A percentile compares a stretch with the other conserved stretches of the same genome.
phyloP scores from a whole-genome alignment of 2,113 vertebrate species.

The Copsychus sechellarum region DNA sequence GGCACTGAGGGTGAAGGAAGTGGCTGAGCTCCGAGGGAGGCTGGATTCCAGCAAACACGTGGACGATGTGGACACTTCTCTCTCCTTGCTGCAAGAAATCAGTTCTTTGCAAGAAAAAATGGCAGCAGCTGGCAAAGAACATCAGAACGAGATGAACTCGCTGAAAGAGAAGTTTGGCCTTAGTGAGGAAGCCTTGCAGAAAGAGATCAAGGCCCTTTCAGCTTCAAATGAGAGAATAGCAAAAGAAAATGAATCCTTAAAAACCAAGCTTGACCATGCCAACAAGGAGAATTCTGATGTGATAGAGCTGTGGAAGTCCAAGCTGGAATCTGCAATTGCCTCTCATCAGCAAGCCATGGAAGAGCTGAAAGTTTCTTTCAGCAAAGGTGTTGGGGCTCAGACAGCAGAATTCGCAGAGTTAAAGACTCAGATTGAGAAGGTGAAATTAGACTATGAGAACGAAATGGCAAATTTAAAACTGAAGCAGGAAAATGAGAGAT shows the following conservation, averaged over 20 bases:
- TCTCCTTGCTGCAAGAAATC: constrained; percentile 87
- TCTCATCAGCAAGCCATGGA: constrained; percentile 92
- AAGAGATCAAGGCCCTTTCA: constrained; percentile 79
- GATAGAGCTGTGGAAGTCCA: constrained; percentile 85
- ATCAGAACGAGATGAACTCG: constrained; percentile 74
- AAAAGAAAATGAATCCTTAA: constrained; percentile 87
- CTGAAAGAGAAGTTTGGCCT: constrained; percentile 79
- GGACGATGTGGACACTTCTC: constrained; percentile 76
- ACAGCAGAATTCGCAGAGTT: constrained; percentile 81
- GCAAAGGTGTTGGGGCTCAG: constrained; percentile 80
- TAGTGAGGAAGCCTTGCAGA: constrained; percentile 77
- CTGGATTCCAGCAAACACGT: constrained; percentile 79
- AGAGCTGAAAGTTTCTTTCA: constrained; percentile 86
- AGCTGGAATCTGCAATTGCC: constrained; percentile 81
- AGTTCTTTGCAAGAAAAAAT: constrained; percentile 85
- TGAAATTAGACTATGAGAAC: constrained; percentile 79
- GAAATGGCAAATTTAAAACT: constrained; percentile 75
- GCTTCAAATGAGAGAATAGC: constrained; percentile 76
- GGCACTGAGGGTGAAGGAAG: constrained; percentile 83
- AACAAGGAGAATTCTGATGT: constrained; percentile 85
- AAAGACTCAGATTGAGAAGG: constrained; percentile 82
- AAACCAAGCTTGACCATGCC: constrained; percentile 80
- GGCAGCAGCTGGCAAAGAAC: constrained; percentile 73
- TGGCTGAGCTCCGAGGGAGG: constrained; percentile 83
- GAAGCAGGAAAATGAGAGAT: constrained; percentile 74